phyloP scores from a whole-genome alignment of 2,797 vertebrate genomes.

The Nyctalus aviator region DNA sequence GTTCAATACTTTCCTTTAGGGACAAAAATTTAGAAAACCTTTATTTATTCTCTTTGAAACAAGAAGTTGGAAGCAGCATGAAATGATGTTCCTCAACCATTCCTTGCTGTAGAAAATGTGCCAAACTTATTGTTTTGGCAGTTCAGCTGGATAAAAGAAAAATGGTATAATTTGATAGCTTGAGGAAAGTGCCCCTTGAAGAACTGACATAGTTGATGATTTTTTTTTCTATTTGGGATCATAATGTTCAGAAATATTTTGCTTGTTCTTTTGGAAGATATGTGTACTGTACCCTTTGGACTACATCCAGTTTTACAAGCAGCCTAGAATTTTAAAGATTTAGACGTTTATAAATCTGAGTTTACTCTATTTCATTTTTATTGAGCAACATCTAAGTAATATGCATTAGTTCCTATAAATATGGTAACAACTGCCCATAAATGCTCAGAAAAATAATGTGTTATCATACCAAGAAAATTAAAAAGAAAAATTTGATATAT shows the following conservation, averaged over 20 bases:
- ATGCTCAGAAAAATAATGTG: slow-evolving; percentile 25
- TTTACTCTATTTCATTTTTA: slow-evolving; percentile 47
- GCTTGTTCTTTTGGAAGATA: neutral
- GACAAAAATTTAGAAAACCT: neutral
- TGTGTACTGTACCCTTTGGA: neutral
- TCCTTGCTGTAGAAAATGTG: slow-evolving; percentile 21
- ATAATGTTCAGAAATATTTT: slow-evolving; percentile 22
- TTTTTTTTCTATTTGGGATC: neutral
- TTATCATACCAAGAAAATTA: slow-evolving; percentile 40
- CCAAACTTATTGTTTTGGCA: slow-evolving; percentile 36
- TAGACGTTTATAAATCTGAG: slow-evolving; percentile 36
- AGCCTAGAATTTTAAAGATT: slow-evolving; percentile 16
- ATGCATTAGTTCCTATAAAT: slow-evolving; percentile 5
- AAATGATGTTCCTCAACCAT: slow-evolving; percentile 12
- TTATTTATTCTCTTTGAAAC: slow-evolving; percentile 20
- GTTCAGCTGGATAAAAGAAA: neutral
- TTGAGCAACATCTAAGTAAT: slow-evolving; percentile 14
- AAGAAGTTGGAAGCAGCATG: neutral
- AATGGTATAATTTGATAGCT: neutral
- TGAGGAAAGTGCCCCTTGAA: slow-evolving; percentile 50
- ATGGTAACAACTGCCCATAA: neutral
- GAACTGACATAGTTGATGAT: neutral
- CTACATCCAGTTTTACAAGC: neutral
- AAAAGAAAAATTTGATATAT: slow-evolving; percentile 26
- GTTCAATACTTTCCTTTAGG: slow-evolving; percentile 26